These are phyloP conservation scores for Andricus quercusramuli DNA, from an alignment of 2,888 invertebrate genomes.

Conservation along the genomic window DNA sequence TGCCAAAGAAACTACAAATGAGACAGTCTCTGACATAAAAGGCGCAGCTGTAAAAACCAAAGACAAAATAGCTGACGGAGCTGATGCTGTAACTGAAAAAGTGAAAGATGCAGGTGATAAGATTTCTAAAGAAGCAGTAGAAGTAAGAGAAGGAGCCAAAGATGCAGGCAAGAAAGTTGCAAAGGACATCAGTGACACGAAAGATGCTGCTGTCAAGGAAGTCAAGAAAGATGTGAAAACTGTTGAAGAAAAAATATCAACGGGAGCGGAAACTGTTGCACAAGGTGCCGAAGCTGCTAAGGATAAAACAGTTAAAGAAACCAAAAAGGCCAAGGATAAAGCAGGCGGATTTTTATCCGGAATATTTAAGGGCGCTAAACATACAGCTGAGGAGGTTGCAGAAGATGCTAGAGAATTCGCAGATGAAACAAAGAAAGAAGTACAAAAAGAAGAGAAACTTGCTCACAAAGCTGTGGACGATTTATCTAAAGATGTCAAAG, in stretches of 20 bases:
- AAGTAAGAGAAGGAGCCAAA: too few species aligned
- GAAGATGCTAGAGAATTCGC: constrained; percentile 55
- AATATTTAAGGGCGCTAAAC: constrained; percentile 67
- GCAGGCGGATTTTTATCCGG: constrained; percentile 65
- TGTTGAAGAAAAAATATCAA: constrained; percentile 52
- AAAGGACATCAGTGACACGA: too few species aligned
- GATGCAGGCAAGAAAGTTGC: too few species aligned
- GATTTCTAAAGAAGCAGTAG: too few species aligned
- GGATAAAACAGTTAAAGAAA: constrained; percentile 47
- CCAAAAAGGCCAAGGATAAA: constrained; percentile 63
- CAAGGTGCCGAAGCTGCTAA: constrained; percentile 44
- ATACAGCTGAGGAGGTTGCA: constrained; percentile 54
- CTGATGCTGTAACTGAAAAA: constrained; percentile 19
- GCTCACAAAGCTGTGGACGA: constrained; percentile 71
- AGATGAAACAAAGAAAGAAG: constrained; percentile 52
- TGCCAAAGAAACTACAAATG: constrained; percentile 44
- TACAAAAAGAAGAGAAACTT: constrained; percentile 46
- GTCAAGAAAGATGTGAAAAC: constrained; percentile 44
- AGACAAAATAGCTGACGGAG: constrained; percentile 41
- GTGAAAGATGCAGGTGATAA: too few species aligned
- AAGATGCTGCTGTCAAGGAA: constrained; percentile 50
- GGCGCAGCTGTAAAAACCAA: constrained; percentile 36
- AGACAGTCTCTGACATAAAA: constrained; percentile 44
- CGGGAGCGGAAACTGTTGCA: not conserved
- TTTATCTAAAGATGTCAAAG: constrained; percentile 36